Base-by-base conservation (phyloP, 2,888 invertebrate species). In the Panopea generosa region DNA sequence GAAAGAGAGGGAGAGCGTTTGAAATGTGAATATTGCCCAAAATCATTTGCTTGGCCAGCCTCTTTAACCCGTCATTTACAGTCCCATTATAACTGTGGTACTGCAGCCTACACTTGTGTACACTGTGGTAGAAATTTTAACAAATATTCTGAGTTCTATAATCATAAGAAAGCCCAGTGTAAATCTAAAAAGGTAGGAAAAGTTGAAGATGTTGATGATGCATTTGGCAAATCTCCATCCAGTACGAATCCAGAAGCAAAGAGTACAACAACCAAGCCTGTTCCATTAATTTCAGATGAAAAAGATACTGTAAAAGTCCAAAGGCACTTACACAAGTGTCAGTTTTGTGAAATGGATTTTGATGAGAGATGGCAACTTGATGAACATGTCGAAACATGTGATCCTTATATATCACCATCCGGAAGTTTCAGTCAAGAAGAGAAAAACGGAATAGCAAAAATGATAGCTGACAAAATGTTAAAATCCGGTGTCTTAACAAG, bases 291-390 rank as follows among this genome's bases (percentile, higher is more conserved):
- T n/a, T n/a, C n/a, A n/a, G n/a, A n/a, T n/a, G n/a, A n/a, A n/a
- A n/a, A n/a, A n/a, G n/a, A n/a, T n/a, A n/a, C n/a, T n/a, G n/a
- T n/a, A n/a, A n/a, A n/a, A n/a, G n/a, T n/a, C n/a, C n/a, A n/a
- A n/a, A n/a, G n/a, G n/a, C n/a, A n/a, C n/a, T n/a, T n/a, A n/a
- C 61, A 73, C 47, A 57, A 56, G 14, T 74, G 74, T 59, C 74
- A 74, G 59, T 27, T 74, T 16, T 74, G 74, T 68, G 56, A 59
- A 18, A 16, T 26, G n/a, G 57, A 43, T n/a, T 74, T 77, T 62
- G 49, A 40, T 26, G 43, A 68, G 4, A 56, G 55, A 52, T 33
- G 45, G 14, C 22, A 56, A 20, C 62, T 56, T 29, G 53, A 62
- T 24, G 49, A 57, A 11, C 70, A 76, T 65, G 65, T 74, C 18